Evolutionary conservation across 2,113 vertebrate species (phyloP).

Genomic region (Carassius carassius): DNA sequence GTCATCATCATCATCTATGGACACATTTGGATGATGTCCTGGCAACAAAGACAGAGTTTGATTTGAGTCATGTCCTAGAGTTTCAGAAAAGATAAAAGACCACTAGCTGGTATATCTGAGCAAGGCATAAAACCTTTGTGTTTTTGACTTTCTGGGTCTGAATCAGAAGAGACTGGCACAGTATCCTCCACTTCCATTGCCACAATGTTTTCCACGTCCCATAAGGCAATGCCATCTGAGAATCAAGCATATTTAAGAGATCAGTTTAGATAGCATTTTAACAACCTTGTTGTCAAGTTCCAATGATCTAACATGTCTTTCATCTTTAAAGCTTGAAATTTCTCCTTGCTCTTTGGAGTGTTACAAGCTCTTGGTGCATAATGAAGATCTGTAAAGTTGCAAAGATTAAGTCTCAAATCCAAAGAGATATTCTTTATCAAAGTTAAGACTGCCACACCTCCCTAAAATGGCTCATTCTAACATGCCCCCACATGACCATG

Average conservation of each 20-base stretch:
- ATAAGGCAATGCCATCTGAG: constrained; percentile 65
- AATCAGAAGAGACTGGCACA: neutral
- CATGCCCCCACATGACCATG: no score
- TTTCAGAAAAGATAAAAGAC: neutral
- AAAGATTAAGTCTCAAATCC: no score
- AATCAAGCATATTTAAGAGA: neutral
- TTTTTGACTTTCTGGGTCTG: neutral
- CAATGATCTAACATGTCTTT: neutral
- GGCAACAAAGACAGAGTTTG: neutral
- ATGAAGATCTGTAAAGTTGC: no score
- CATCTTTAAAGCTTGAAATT: neutral
- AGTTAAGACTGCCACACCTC: no score
- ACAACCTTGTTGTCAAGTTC: neutral
- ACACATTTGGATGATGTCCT: neutral
- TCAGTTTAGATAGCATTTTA: neutral
- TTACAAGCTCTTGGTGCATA: no score
- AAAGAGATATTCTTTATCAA: no score
- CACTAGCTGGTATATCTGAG: neutral
- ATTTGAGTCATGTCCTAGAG: neutral
- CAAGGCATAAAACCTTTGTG: constrained; percentile 17
- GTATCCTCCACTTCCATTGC: constrained; percentile 25
- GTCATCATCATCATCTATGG: constrained; percentile 25
- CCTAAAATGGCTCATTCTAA: no score
- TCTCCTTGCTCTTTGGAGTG: no score
- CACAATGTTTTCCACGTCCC: neutral